Evolutionary conservation across 2,888 invertebrate genomes (phyloP), one percentile per base, ranked within the genome.

Genomic region (Brachylomia viminalis): DNA sequence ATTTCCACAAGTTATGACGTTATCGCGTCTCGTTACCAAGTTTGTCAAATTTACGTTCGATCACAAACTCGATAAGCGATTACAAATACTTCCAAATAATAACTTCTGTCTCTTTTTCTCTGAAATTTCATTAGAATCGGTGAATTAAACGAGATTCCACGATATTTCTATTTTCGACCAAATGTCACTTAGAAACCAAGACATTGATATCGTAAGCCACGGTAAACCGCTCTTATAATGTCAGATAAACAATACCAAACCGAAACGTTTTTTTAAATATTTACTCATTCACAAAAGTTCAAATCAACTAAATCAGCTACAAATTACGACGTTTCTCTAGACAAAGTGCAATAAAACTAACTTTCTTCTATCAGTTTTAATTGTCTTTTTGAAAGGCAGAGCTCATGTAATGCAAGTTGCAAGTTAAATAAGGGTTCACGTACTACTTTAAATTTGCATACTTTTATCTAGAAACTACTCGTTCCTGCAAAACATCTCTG

Each of bases 11-110:
- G 87, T 89, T 89, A 86, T 79, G 87, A 84, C 90, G 87, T 90
- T 91, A 90, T 91, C 90, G 84, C 72, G 45, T 84, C 91, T 92
- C 90, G 91, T 93, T 93, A 92, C 87, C 76, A 88, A 93, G 87
- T 91, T 92, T 89, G 89, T 87, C 89, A 85, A 90, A 90, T 86
- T 85, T 83, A 79, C 76, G 75, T 89, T 83, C 82, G 85, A 85
- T 85, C 78, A 61, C 58, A 77, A 84, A 83, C 77, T 86, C 71
- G 83, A 87, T 86, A 82, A 79, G 64, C 73, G 75, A 83, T 79
- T 72, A 66, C 62, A 69, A 85, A 77, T 70, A 73, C 70, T 62
- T 76, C 17, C 62, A 67, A 75, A 72, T 68, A 66, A 85, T 79
- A 68, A 74, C 66, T 77, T 52, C 38, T 66, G 58, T 73, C 71